phyloP scores from a whole-genome alignment of 2,797 vertebrate species.

The Prionace glauca region DNA sequence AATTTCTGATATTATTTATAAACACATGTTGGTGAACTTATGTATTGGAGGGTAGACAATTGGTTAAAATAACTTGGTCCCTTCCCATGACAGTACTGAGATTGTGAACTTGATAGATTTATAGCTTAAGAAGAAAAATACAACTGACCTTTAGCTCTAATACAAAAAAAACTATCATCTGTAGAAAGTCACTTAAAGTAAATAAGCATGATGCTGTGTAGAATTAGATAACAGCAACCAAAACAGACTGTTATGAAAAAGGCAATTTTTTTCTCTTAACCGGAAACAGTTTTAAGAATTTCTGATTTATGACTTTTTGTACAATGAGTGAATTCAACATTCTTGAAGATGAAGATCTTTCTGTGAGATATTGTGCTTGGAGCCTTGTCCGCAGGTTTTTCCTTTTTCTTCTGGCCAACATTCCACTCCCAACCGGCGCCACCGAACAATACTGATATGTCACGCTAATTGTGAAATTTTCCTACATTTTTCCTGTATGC shows the following conservation, averaged over 20 bases:
- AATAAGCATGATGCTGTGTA: not conserved
- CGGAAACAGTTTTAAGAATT: not conserved
- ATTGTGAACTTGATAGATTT: not conserved
- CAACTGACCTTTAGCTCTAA: not conserved
- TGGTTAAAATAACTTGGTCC: not conserved
- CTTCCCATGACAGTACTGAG: not conserved
- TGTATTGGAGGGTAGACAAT: not conserved
- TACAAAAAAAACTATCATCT: not conserved
- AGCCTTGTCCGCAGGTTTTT: not conserved
- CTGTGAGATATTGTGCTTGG: not conserved
- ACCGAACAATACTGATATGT: not conserved
- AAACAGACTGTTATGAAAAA: not conserved
- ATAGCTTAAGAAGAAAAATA: not conserved
- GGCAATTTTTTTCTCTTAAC: not conserved
- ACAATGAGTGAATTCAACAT: not conserved
- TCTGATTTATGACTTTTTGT: not conserved
- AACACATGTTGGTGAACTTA: not conserved
- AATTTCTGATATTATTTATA: not conserved
- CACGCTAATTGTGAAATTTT: not conserved
- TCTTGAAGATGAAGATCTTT: conserved; percentile 11
- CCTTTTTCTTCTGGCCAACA: not conserved
- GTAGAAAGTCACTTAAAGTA: not conserved
- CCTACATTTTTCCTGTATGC: not conserved
- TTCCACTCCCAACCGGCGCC: not conserved
- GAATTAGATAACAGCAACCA: not conserved